Base-by-base conservation (phyloP, 2,797 vertebrate genomes). In the Halcyon badia region DNA sequence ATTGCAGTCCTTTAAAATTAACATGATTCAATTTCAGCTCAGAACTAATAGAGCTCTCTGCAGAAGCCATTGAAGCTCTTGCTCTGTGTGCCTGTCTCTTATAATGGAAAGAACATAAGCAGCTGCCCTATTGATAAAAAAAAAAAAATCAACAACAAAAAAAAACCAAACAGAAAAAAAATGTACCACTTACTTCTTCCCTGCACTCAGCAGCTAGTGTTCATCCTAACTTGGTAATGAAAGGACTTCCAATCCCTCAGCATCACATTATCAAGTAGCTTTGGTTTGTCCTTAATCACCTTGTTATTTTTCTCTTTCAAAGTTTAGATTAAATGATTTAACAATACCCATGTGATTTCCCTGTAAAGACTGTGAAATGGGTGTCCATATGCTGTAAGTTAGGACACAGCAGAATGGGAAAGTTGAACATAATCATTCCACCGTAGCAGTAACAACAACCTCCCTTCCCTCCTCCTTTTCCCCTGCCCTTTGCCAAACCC, bases 301-400 rank as follows among this genome's bases (percentile, higher is more conserved):
- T 96, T 96, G 93, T 89, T 96, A 90, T 89, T 98, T 97, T 93
- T 94, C 90, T 94, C 75, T 96, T 97, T 98, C 89, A 94, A 93
- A 96, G 77, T 95, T 97, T 94, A 93, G 91, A 89, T 97, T 96
- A 96, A 97, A 98, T 98, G 96, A 97, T 96, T 97, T 97, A 97
- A 97, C 84, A 95, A 85, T 91, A 81, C 97, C 93, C 84, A 31
- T 44, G 92, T 81, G 97, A 89, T 75, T 94, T 93, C 52, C 57
- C 93, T 82, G 91, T 97, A 96, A 95, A 91, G 95, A 78, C 92
- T 69, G 52, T 85, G 90, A 95, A 91, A 79, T 91, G 87, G 52
- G 89, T 88, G 76, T 96, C 96, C 97, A 92, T 94, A 94, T 97
- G 93, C 91, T 97, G 41, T 89, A 86, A 92, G 80, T 96, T 96